These are phyloP conservation scores for Fundulus diaphanus DNA, from an alignment of 2,797 vertebrate species.

Conservation along the genomic window DNA sequence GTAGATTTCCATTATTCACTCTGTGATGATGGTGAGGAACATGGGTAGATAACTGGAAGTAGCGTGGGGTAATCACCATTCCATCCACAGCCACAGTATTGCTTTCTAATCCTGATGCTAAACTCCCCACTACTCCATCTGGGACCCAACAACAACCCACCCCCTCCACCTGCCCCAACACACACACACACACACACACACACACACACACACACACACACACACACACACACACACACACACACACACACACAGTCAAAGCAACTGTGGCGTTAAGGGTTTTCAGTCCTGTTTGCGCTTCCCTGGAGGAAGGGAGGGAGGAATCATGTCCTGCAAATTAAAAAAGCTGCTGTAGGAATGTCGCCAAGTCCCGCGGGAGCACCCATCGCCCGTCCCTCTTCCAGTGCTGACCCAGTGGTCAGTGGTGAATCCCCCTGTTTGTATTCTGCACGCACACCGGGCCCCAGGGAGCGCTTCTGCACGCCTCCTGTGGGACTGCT, in stretches of 20 bases:
- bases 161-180: slow-evolving; percentile 35
- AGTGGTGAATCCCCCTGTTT: slow-evolving; percentile 74
- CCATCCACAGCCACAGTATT: slow-evolving; percentile 90
- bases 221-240: slow-evolving; percentile 38
- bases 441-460: slow-evolving; percentile 70
- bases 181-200: slow-evolving; percentile 38
- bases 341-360: slow-evolving; percentile 73
- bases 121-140: slow-evolving; percentile 96
- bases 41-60: slow-evolving; percentile 36
- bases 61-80: slow-evolving; percentile 87
- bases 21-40: slow-evolving; percentile 22
- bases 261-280: slow-evolving; percentile 56
- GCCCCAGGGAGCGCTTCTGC: slow-evolving; percentile 67
- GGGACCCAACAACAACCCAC: slow-evolving; percentile 79
- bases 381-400: slow-evolving; percentile 41
- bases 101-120: slow-evolving; percentile 97
- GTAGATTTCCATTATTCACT: background rate
- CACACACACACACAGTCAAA: slow-evolving; percentile 15
- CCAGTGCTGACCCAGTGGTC: slow-evolving; percentile 73
- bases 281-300: slow-evolving; percentile 61
- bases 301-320: slow-evolving; percentile 14
- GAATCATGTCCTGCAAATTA: slow-evolving; percentile 71
- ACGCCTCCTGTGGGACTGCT: slow-evolving; percentile 70
- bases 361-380: slow-evolving; percentile 69
- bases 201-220: slow-evolving; percentile 27